phyloP scores from a whole-genome alignment of 1,140 invertebrate genomes.

The Heliconius hermathena region DNA sequence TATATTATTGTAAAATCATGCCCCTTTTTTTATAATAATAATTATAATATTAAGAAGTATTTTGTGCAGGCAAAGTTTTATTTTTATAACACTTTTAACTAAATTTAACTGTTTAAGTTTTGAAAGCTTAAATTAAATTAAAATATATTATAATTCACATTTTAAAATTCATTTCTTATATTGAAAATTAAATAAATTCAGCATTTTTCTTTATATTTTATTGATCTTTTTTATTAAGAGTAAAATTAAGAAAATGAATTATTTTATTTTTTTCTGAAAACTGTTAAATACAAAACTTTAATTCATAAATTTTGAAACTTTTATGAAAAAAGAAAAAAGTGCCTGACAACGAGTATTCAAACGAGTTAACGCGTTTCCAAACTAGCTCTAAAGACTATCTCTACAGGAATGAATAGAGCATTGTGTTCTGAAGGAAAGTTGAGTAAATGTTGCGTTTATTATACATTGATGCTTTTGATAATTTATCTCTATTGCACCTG shows the following conservation, averaged over 20 bases:
- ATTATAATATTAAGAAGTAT: neutral
- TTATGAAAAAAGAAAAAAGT: neutral
- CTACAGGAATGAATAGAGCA: slow-evolving; percentile 16
- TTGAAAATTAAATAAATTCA: no score
- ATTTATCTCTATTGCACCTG: neutral
- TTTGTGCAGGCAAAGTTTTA: neutral
- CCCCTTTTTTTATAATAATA: no score
- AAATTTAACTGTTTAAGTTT: neutral
- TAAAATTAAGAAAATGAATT: no score
- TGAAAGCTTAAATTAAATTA: no score
- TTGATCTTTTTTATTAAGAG: no score
- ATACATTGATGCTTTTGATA: neutral
- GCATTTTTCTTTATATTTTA: no score
- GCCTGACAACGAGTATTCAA: neutral
- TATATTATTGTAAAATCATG: no score
- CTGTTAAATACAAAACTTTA: neutral
- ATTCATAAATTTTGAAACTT: neutral
- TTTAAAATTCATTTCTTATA: neutral
- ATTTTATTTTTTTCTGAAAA: no score
- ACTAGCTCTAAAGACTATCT: slow-evolving; percentile 20
- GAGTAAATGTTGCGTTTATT: neutral
- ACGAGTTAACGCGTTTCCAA: slow-evolving; percentile 17
- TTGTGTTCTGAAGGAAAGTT: neutral
- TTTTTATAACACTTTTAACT: neutral
- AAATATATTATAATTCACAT: neutral